phyloP scores from a whole-genome alignment of 2,888 invertebrate species.

The Heterodera filipjevi region DNA sequence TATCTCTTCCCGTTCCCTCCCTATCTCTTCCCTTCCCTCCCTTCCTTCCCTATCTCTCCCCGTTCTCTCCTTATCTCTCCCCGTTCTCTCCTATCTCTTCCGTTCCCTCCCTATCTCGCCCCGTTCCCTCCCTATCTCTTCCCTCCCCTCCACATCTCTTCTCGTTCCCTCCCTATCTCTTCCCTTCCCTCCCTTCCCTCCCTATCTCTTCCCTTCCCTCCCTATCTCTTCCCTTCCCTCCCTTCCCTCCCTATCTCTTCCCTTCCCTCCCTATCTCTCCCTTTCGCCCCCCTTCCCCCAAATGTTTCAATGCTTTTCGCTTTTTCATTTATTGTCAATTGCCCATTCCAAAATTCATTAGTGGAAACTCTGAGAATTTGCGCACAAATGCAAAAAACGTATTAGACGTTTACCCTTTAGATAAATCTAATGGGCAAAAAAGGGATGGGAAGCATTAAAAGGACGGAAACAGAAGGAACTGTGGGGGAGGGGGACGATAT shows the following conservation, averaged over 20 bases:
- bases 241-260: no score
- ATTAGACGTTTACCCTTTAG: not conserved
- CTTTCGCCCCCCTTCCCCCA: not conserved
- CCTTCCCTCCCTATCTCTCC: not conserved
- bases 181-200: no score
- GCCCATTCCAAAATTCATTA: not conserved
- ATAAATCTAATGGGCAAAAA: not conserved
- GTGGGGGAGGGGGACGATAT: not conserved
- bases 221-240: no score
- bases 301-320: not conserved
- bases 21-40: not conserved
- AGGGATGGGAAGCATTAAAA: not conserved
- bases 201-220: no score
- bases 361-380: not conserved
- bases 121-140: not conserved
- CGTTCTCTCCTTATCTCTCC: not conserved
- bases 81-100: no score
- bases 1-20: no score
- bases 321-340: not conserved
- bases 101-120: no score
- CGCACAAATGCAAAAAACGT: constrained; percentile 7
- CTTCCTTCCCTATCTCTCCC: not conserved
- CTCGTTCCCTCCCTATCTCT: no score
- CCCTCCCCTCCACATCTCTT: no score
- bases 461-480: not conserved